Percentiles rank a stretch among this genome's conserved stretches.
Evolutionary conservation across 2,113 vertebrate genomes (phyloP).

Genomic region (Coregonus clupeaformis): DNA sequence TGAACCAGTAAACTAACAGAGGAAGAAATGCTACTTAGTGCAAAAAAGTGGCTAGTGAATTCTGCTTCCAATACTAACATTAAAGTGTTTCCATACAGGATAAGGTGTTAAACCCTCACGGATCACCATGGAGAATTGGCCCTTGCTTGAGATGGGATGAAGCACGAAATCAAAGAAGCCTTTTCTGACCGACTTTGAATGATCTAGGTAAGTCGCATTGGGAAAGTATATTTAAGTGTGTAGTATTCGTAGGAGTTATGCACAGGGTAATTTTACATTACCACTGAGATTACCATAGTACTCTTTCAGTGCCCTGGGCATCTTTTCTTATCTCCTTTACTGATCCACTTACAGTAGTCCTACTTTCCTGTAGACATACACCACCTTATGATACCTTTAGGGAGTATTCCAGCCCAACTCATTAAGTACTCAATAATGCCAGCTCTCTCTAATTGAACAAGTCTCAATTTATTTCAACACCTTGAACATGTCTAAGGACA

Average conservation of each 20-base stretch:
- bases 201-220: slow-evolving; percentile 8
- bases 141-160: slow-evolving; percentile 8
- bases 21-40: slow-evolving; percentile 8
- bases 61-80: slow-evolving; percentile 10
- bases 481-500: slow-evolving; percentile 55
- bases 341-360: slow-evolving; percentile 43
- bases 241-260: slow-evolving; percentile 20
- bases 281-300: slow-evolving; percentile 22
- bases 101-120: slow-evolving; percentile 25
- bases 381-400: slow-evolving; percentile 52
- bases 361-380: slow-evolving; percentile 37
- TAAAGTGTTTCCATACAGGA: slow-evolving; percentile 21
- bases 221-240: slow-evolving; percentile 3
- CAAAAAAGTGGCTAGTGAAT: not conserved
- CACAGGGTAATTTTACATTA: slow-evolving; percentile 37
- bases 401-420: slow-evolving; percentile 58
- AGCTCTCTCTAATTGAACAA: slow-evolving; percentile 67
- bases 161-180: slow-evolving; percentile 23
- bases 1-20: slow-evolving; percentile 2
- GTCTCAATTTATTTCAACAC: slow-evolving; percentile 35
- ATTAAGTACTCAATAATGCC: slow-evolving; percentile 64
- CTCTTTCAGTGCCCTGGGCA: not conserved
- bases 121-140: slow-evolving; percentile 16
- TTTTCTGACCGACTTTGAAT: slow-evolving; percentile 12
- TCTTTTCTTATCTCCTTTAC: slow-evolving; percentile 18